Evolutionary conservation across 2,888 invertebrate species (phyloP), one percentile per base, ranked within the genome.

Genomic region (Notocelia uddmanniana): DNA sequence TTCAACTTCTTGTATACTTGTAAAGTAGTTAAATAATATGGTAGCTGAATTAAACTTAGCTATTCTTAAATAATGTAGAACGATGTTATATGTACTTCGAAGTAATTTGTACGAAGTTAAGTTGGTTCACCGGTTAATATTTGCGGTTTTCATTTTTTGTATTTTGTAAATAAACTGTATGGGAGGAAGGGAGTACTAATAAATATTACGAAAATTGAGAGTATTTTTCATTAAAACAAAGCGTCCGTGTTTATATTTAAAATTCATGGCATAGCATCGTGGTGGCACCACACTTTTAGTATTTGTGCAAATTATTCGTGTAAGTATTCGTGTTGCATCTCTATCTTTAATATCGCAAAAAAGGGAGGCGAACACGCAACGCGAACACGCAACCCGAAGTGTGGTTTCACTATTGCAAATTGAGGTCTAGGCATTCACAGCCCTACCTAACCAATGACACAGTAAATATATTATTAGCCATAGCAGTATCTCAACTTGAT

Each of bases 141-240:
- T 67, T 48, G 67, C 66, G 48, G 73, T 71, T 77, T 79, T 80
- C 83, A 81, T 48, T 81, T 86, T 85, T 89, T 88, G 85, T 87
- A 88, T 88, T 90, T 90, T 93, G 93, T 93, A 93, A 88, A 93
- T 93, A 93, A 80, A 90, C 85, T 88, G 86, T 90, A 88, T 77
- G 86, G 85, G 83, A 85, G 83, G 83, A 84, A 78, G 83, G 87
- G 87, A 85, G 84, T 90, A 89, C 85, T 87, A 92, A 90, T 92
- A 90, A 93, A 93, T 82, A 89, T 86, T 89, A 88, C 81, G 80
- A 87, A 86, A 85, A 85, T 83, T 66, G 23, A 45, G 18, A 37
- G 55, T 50, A 66, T 59, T 54, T 67, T 68, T 72, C 34, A 23
- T 62, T 62, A 60, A 26, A 31, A 23, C 45, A 52, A 70, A 41